Evolutionary conservation across 2,113 vertebrate species (phyloP).

Genomic region (Rhodinocichla rosea): DNA sequence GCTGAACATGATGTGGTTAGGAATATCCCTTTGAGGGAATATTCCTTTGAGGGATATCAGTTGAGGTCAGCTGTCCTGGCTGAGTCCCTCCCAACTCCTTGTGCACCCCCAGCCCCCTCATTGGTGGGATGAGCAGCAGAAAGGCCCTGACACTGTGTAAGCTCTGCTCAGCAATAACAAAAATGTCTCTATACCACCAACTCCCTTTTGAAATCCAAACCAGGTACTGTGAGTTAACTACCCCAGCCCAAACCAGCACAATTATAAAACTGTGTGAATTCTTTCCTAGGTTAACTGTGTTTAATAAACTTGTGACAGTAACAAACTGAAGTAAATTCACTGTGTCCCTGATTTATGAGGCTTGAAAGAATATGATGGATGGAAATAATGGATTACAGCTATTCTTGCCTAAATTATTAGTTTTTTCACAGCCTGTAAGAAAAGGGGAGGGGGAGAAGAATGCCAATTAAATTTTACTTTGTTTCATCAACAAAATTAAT

Average conservation of each 20-base stretch:
- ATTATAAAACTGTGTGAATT: neutral
- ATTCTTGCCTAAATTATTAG: neutral
- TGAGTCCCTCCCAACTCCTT: neutral
- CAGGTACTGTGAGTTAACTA: neutral
- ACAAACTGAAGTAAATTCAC: neutral
- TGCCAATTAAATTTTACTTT: neutral
- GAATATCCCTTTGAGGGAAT: neutral
- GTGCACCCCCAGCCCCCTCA: neutral
- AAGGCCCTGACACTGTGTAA: neutral
- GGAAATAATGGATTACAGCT: neutral
- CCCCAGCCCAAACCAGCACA: neutral
- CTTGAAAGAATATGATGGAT: neutral
- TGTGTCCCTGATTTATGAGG: neutral
- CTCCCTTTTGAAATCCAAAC: neutral
- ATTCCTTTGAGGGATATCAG: neutral
- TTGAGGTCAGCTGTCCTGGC: neutral
- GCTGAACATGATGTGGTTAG: neutral
- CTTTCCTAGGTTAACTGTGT: neutral
- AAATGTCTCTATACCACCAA: neutral
- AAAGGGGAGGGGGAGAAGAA: neutral
- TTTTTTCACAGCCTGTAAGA: neutral
- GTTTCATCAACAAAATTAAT: neutral
- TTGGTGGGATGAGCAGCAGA: neutral
- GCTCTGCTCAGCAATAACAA: neutral
- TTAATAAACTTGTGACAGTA: neutral